Base-by-base conservation (phyloP, 2,888 invertebrate genomes). In the Neelides folsomi region DNA sequence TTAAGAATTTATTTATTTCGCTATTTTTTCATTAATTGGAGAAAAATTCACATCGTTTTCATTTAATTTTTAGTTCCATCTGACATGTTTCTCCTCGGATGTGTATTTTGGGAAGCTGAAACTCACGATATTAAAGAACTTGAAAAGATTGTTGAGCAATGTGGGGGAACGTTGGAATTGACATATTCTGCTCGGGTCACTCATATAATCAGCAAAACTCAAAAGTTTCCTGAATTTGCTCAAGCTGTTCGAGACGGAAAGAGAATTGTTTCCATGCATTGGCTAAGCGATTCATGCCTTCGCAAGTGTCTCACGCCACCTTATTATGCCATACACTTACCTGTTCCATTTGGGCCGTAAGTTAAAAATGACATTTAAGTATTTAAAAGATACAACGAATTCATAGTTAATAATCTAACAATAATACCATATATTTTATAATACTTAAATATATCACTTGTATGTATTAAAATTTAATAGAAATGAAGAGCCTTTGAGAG, bases 291-390 rank as follows among this genome's bases (percentile, higher is more conserved):
- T 71, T 84, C 89, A 5, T 79, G 97, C 66, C 70, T 80, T 18
- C 82, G 85, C 46, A 86, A 87, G 65, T 86, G 86, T 66, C 82
- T 95, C 65, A 72, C 82, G 49, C 89, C 94, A 1, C 97, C 98
- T 0, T 94, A 87, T 86, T 85, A 87, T 66, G 88, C 92, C 10
- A 74, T 93, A 43, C 97, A 98, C 72, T 76, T 97, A 64, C 97
- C 97, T 9, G 78, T 79, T 52, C 80, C 83, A 66, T 80, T 76
- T 66, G 38, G 54, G 12, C 73, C 76, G 70, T 70, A 60, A 58
- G 59, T 46, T 13, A 38, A 19, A n/a, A n/a, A n/a, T n/a, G n/a
- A n/a, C n/a, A n/a, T n/a, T n/a, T n/a, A n/a, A n/a, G n/a, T n/a
- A n/a, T n/a, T n/a, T n/a, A n/a, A n/a, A n/a, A n/a, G n/a, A n/a